Evolutionary conservation across 2,888 invertebrate genomes (phyloP), one percentile per base, ranked within the genome.

Genomic region (Smittia sp.): DNA sequence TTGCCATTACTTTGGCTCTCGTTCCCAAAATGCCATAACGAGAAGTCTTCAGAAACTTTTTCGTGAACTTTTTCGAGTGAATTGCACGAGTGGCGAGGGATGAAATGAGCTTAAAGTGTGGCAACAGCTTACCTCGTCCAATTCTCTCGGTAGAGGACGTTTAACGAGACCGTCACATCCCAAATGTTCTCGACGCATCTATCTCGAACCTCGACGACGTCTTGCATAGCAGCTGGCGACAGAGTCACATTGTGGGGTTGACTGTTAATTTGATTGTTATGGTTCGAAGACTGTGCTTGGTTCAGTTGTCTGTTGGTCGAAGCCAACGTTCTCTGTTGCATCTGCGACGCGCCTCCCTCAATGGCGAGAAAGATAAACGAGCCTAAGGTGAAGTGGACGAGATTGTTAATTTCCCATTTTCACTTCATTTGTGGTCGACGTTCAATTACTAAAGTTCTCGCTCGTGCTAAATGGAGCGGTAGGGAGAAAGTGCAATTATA

Each of bases 61-160:
- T n/a, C n/a, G n/a, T n/a, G n/a, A n/a, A n/a, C n/a, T n/a, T n/a
- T n/a, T n/a, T n/a, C n/a, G n/a, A n/a, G n/a, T n/a, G n/a, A n/a
- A n/a, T n/a, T n/a, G n/a, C n/a, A n/a, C n/a, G n/a, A n/a, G n/a
- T n/a, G n/a, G n/a, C n/a, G n/a, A n/a, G n/a, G n/a, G n/a, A n/a
- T n/a, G n/a, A n/a, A n/a, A n/a, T n/a, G n/a, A n/a, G n/a, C n/a
- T n/a, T n/a, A n/a, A n/a, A n/a, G n/a, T n/a, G n/a, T n/a, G n/a
- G n/a, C n/a, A n/a, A 38, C 6, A 46, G 3, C 93, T 79, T 90
- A 85, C 79, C 89, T 85, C 75, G 94, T 94, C 94, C 95, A 96
- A 83, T 95, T 94, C 79, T 92, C 91, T 80, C 90, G 88, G 81
- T 94, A 93, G 76, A 96, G 86, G 79, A 96, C 92, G 83, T 95